These are phyloP conservation scores for Nebria ingens DNA, from an alignment of 1,140 invertebrate species.

Conservation along the genomic window DNA sequence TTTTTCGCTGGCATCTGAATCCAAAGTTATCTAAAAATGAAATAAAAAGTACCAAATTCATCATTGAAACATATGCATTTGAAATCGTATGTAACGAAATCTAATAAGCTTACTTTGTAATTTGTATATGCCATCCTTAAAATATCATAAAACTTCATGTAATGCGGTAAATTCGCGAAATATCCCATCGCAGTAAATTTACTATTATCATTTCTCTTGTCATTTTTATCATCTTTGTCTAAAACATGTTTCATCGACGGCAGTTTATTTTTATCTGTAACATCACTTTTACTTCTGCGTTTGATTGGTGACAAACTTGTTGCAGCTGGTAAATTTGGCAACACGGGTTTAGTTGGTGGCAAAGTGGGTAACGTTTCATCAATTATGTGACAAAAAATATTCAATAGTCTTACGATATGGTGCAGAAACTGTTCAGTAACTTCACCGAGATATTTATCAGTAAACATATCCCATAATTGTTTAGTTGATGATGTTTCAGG, in stretches of 20 bases:
- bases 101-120: conserved; percentile 53
- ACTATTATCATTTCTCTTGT: conserved; percentile 32
- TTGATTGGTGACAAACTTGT: conserved; percentile 40
- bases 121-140: conserved; percentile 65
- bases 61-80: too few relatives aligned
- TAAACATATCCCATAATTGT: conserved; percentile 45
- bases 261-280: conserved; percentile 23
- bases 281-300: conserved; percentile 32
- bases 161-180: conserved; percentile 60
- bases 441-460: conserved; percentile 35
- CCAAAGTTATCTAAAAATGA: conserved; percentile 55
- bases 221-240: conserved; percentile 22
- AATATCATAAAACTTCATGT: conserved; percentile 66
- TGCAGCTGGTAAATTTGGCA: conserved; percentile 36
- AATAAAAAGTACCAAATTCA: too few relatives aligned
- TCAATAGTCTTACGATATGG: conserved; percentile 58
- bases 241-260: conserved; percentile 17
- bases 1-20: conserved; percentile 58
- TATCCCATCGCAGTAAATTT: conserved; percentile 43
- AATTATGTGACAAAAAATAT: conserved; percentile 64
- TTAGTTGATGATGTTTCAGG: conserved; percentile 5
- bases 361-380: conserved; percentile 57
- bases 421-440: conserved; percentile 51
- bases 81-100: too few relatives aligned
- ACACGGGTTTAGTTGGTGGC: conserved; percentile 42